Conservation (phyloP, 2,888 invertebrate species). For the Dicranocentrus wangi region DNA sequence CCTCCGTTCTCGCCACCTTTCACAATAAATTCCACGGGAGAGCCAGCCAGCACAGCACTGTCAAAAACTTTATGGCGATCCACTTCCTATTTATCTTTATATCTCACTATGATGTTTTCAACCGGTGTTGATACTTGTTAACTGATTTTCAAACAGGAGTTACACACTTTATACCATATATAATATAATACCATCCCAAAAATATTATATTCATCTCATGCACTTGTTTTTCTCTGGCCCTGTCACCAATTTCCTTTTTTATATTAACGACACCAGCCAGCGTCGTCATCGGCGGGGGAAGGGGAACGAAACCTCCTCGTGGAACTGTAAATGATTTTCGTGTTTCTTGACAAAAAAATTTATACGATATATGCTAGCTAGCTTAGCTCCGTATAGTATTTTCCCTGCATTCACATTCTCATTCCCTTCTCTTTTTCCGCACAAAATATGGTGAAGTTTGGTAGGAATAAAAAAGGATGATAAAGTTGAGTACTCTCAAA, state of each 20-base stretch:
- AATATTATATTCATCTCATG: slow-evolving; percentile 28
- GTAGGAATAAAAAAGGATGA: not conserved
- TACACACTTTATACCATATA: not conserved
- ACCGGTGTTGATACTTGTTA: not conserved
- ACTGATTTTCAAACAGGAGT: not conserved
- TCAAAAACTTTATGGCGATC: slow-evolving; percentile 51
- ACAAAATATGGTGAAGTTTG: not conserved
- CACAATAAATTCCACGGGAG: slow-evolving; percentile 54
- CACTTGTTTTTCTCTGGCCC: slow-evolving; percentile 38
- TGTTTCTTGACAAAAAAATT: too few species aligned
- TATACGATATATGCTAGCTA: too few species aligned
- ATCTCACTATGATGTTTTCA: not conserved
- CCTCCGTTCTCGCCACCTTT: slow-evolving; percentile 68
- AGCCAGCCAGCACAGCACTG: slow-evolving; percentile 17
- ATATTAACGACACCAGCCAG: slow-evolving; percentile 7
- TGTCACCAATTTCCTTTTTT: slow-evolving; percentile 48
- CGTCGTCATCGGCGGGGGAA: not conserved
- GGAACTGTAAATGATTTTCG: slow-evolving; percentile 16
- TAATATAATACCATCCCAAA: not conserved
- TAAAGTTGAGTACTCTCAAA: not conserved
- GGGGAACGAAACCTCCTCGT: too few species aligned
- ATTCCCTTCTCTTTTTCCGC: slow-evolving; percentile 8
- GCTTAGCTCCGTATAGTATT: too few species aligned
- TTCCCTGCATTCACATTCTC: slow-evolving; percentile 1
- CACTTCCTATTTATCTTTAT: slow-evolving; percentile 33